Evolutionary conservation across 2,888 invertebrate genomes (phyloP), one percentile per base, ranked within the genome.

Genomic region (Sphaerophoria rueppellii): DNA sequence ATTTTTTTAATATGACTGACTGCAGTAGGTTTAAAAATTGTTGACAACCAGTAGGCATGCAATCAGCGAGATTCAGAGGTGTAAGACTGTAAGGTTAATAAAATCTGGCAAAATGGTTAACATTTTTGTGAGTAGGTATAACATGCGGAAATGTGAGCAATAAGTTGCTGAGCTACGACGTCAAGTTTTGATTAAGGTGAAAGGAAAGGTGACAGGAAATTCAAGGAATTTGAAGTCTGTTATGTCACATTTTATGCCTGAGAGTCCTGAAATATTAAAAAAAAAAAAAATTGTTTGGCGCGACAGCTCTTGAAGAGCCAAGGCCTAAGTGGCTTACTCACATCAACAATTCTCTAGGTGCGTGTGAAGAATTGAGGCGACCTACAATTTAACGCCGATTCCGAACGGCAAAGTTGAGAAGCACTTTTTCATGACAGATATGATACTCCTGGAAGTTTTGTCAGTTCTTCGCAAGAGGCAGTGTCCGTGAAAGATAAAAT

Each of bases 11-110:
- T 24, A 70, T 79, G 73, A 82, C 52, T 65, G 82, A 63, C 82
- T 58, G 48, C 50, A 46, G 60, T 75, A 57, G 43, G 9, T 9
- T 4, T 75, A 55, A 67, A 71, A 63, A 63, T 16, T 58, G 73
- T 82, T 74, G 74, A 79, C 79, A 79, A 61, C 46, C 37, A 60
- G 70, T 60, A 67, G 80, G 69, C 50, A 83, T 74, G 80, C 80
- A 83, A 72, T 76, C 55, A 24, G 2, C 24, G 1, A 24, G 24
- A 24, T 24, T 24, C 1, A 55, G 65, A 67, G 24, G 46, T 54
- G 48, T 54, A n/a, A n/a, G n/a, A n/a, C n/a, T 57, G 34, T n/a
- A n/a, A n/a, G 74, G 57, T 37, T 24, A 1, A 67, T 69, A 69
- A 73, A 73, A 78, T 73, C 43, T 32, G 58, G 61, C 70, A 60